phyloP scores from a whole-genome alignment of 2,797 vertebrate genomes.

The Anomalospiza imberbis region DNA sequence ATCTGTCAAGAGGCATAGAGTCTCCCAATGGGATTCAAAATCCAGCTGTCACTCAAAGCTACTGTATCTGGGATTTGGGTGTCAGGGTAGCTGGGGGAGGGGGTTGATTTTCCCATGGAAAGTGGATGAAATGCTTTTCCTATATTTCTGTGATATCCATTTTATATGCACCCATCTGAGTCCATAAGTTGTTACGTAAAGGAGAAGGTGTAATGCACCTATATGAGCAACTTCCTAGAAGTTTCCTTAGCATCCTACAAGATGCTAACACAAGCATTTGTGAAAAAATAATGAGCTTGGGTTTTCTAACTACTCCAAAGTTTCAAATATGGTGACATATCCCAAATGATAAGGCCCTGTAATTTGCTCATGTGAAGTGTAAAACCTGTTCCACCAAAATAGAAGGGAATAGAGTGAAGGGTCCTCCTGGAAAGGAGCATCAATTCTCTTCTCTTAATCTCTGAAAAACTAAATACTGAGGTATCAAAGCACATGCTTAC shows the following conservation, averaged over 20 bases:
- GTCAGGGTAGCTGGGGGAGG: not conserved
- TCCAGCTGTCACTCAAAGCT: slow-evolving; percentile 12
- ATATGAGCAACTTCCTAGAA: not conserved
- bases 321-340: not conserved
- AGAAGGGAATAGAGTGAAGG: not conserved
- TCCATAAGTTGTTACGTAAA: not conserved
- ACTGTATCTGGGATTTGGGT: slow-evolving; percentile 6
- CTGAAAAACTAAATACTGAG: not conserved
- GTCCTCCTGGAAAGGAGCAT: not conserved
- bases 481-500: not conserved
- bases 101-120: not conserved
- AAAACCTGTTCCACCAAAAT: not conserved
- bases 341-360: not conserved
- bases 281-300: not conserved
- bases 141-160: not conserved
- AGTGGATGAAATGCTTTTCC: not conserved
- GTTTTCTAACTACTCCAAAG: not conserved
- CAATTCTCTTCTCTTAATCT: not conserved
- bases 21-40: slow-evolving; percentile 17
- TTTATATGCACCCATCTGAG: not conserved
- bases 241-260: not conserved
- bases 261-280: not conserved
- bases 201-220: not conserved
- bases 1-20: not conserved
- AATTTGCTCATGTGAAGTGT: not conserved